Base-by-base conservation (phyloP, 2,888 invertebrate species). In the Caenorhabditis angaria region DNA sequence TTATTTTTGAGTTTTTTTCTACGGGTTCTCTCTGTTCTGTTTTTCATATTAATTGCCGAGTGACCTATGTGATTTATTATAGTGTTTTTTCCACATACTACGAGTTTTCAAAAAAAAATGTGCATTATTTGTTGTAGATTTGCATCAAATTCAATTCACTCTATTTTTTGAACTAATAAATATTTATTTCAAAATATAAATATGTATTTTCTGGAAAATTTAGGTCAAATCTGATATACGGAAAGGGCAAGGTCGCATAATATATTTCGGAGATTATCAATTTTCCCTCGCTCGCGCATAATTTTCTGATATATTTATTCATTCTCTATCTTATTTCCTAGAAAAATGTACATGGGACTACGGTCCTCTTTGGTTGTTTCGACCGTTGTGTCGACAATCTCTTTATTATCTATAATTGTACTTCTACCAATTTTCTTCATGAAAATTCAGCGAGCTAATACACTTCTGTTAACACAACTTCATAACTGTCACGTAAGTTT, bases 401-500 rank as follows among this genome's bases (percentile, higher is more conserved):
- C 74, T 12, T 71, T 82, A 6, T 54, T 79, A 32, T 47, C 65
- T 1, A 65, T 80, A 1, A 69, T 80, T 29, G 64, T 77, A 5
- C 59, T 64, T 22, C 61, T 82, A 5, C 82, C 82, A 3, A 61
- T 77, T 22, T 80, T 78, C 59, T 77, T 77, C 62, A 66, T 70
- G 63, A 75, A 76, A 55, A 70, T 82, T 18, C 82, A 81, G 24
- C 47, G 71, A 28, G 58, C 67, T 35, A 81, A 80, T 59, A 74
- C 76, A 22, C 24, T 78, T 20, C 77, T 82, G 78, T 29, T 76
- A 5, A 66, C 70, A 2, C 68, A 81, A n/a, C 53, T 81, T n/a
- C 64, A 69, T 1, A 66, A 74, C 29, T 82, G 82, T 61, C 76
- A 80, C 55, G 82, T 82, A 61, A 48, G 59, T 58, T 50, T 50